Evolutionary conservation across 2,888 invertebrate genomes (phyloP).

Genomic region (Dermolepida albohirtum): DNA sequence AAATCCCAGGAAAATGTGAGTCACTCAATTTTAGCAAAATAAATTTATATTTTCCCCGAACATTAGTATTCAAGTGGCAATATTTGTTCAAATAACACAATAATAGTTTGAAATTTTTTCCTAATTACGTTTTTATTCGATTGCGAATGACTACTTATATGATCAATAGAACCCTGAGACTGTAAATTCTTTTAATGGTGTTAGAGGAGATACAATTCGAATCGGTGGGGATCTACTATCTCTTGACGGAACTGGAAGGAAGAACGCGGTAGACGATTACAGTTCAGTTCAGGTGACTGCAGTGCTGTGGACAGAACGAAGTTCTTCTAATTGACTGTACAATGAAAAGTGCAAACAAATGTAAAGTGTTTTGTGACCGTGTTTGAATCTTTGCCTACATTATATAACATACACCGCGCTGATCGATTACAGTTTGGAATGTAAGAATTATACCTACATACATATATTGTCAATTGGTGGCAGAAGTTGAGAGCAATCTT

Average conservation of each 20-base stretch:
- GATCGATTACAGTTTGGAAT: slow-evolving; percentile 16
- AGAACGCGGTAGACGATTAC: slow-evolving; percentile 19
- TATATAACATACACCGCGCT: neutral
- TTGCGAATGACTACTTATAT: too few relatives aligned
- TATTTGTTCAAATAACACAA: too few relatives aligned
- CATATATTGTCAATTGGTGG: neutral
- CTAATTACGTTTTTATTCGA: too few relatives aligned
- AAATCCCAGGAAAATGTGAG: too few relatives aligned
- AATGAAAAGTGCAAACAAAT: slow-evolving; percentile 20
- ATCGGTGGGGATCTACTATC: slow-evolving; percentile 21
- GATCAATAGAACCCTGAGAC: neutral
- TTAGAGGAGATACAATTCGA: slow-evolving; percentile 11
- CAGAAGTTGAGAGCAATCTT: too few relatives aligned
- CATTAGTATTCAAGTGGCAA: too few relatives aligned
- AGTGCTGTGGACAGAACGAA: slow-evolving; percentile 19
- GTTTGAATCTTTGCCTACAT: slow-evolving; percentile 2
- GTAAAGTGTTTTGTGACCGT: slow-evolving; percentile 19
- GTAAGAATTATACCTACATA: slow-evolving; percentile 4
- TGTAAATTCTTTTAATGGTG: slow-evolving; percentile 7
- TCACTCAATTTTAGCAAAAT: too few relatives aligned
- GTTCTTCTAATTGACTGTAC: slow-evolving; percentile 12
- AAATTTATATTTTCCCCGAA: too few relatives aligned
- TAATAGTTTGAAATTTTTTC: too few relatives aligned
- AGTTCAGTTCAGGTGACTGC: slow-evolving; percentile 14
- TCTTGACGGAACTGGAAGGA: slow-evolving; percentile 18